A percentile compares a stretch with the other conserved stretches of the same genome.
phyloP scores from a whole-genome alignment of 1,140 invertebrate genomes.

The Drosophila funebris region DNA sequence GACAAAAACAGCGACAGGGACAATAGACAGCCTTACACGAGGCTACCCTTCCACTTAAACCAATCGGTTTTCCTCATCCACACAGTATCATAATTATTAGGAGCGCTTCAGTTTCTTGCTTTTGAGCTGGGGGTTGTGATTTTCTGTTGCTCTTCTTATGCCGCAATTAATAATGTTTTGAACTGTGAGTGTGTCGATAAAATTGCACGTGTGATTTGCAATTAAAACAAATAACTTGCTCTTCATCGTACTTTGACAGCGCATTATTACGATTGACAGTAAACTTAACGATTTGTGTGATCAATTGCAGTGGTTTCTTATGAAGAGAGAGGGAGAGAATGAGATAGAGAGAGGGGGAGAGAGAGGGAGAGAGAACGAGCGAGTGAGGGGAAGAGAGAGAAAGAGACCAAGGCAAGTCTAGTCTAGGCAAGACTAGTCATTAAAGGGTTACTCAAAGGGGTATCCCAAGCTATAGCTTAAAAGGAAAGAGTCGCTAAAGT shows the following conservation, averaged over 20 bases:
- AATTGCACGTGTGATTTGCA: constrained; percentile 48
- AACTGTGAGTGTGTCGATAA: constrained; percentile 21
- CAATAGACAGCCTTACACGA: not conserved
- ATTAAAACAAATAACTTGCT: constrained; percentile 48
- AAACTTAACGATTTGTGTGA: not conserved
- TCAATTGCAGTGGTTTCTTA: too few species aligned
- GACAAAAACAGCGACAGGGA: constrained; percentile 9
- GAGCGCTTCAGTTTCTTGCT: constrained; percentile 39
- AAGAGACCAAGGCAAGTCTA: too few species aligned
- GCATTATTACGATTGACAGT: not conserved
- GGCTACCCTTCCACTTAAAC: not conserved
- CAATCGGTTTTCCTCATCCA: constrained; percentile 6
- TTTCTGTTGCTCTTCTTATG: not conserved
- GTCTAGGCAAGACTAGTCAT: too few species aligned
- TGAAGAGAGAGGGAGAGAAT: too few species aligned
- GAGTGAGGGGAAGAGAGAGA: too few species aligned
- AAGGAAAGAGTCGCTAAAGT: too few species aligned
- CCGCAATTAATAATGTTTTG: constrained; percentile 20
- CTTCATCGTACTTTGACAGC: not conserved
- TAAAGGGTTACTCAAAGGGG: too few species aligned
- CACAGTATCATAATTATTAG: constrained; percentile 75
- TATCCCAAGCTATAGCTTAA: too few species aligned
- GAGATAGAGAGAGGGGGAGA: too few species aligned
- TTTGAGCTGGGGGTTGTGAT: constrained; percentile 30
- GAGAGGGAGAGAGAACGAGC: too few species aligned